A percentile compares a stretch with the other conserved stretches of the same genome.
These are phyloP conservation scores for Dryobotodes eremita DNA, from an alignment of 2,888 invertebrate species.

Conservation along the genomic window DNA sequence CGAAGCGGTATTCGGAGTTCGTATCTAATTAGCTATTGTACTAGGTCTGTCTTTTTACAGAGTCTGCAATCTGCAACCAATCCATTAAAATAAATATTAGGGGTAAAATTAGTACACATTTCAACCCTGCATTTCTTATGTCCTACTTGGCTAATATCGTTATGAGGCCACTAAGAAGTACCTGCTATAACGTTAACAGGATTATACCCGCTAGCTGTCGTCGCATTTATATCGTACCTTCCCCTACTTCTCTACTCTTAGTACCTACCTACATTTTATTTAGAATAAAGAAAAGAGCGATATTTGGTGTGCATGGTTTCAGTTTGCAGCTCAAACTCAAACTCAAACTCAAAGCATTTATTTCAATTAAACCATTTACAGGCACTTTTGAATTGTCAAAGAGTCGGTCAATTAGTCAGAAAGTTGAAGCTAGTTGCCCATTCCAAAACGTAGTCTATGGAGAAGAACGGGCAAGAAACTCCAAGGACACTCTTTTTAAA, in stretches of 20 bases:
- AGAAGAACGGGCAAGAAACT: no score
- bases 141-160: slow-evolving; percentile 83
- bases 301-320: not conserved
- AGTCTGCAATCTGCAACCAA: not conserved
- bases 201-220: slow-evolving; percentile 73
- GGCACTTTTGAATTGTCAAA: no score
- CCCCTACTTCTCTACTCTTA: slow-evolving; percentile 3
- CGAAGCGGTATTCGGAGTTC: not conserved
- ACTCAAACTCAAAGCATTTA: no score
- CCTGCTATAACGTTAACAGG: slow-evolving; percentile 80
- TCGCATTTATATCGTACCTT: slow-evolving; percentile 51
- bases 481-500: no score
- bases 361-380: no score
- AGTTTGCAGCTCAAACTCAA: not conserved
- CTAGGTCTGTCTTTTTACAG: not conserved
- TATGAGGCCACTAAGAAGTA: slow-evolving; percentile 81
- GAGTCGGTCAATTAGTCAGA: no score
- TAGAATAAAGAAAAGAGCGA: not conserved
- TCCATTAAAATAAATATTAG: not conserved
- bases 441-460: no score
- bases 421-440: no score
- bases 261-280: slow-evolving; percentile 12
- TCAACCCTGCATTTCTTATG: slow-evolving; percentile 75
- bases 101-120: slow-evolving; percentile 4
- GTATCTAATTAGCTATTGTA: not conserved